These are phyloP conservation scores for Drosophila pruinosa DNA, from an alignment of 1,140 invertebrate species.

Conservation along the genomic window DNA sequence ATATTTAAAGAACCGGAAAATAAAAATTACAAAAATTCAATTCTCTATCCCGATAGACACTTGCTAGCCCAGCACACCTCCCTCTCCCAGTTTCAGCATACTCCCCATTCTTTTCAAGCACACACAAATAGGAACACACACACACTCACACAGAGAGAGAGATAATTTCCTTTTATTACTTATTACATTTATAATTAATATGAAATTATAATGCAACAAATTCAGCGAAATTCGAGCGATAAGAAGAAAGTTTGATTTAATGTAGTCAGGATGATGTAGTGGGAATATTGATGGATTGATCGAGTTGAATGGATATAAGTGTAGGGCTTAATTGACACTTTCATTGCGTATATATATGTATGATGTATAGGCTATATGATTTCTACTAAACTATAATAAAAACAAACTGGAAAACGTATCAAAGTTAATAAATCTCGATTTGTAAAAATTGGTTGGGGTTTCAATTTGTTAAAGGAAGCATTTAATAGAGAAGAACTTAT, in stretches of 20 bases:
- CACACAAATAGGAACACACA: too few relatives aligned
- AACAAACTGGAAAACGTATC: constrained; percentile 9
- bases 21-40: constrained; percentile 80
- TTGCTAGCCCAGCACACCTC: neutral
- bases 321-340: constrained; percentile 19
- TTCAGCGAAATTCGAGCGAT: constrained; percentile 21
- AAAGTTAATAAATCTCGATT: constrained; percentile 12
- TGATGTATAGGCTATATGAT: constrained; percentile 29
- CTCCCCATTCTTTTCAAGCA: neutral
- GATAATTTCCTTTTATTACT: constrained; percentile 36
- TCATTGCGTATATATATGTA: constrained; percentile 10
- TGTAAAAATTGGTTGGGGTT: neutral
- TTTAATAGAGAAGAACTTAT: neutral
- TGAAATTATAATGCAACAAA: constrained; percentile 32
- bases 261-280: neutral
- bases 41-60: constrained; percentile 34
- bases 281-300: neutral
- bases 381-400: constrained; percentile 39
- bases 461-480: neutral
- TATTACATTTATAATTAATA: constrained; percentile 55
- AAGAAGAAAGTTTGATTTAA: constrained; percentile 11
- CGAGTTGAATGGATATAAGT: neutral
- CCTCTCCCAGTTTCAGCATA: neutral
- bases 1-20: constrained; percentile 80
- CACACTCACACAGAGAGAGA: constrained; percentile 18